phyloP scores from a whole-genome alignment of 2,888 invertebrate species.

The Ceratothoa steindachneri region DNA sequence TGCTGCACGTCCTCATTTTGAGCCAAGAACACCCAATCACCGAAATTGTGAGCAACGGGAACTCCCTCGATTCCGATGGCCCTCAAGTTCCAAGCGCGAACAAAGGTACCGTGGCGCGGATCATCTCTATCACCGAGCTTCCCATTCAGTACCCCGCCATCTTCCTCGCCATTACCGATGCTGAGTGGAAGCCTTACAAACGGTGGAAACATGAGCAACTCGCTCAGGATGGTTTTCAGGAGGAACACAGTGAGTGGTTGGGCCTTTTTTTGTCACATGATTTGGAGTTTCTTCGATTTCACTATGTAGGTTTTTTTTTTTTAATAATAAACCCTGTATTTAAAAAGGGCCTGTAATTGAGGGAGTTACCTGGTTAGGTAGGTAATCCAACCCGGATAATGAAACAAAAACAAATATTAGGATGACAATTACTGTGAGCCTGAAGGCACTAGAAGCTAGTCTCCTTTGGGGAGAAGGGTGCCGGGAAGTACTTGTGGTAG shows the following conservation, averaged over 20 bases:
- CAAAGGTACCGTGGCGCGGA: conserved; percentile 20
- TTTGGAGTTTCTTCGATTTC: background rate
- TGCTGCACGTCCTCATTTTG: conserved; percentile 35
- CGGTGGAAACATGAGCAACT: conserved; percentile 48
- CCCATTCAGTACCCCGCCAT: conserved; percentile 79
- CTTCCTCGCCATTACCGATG: conserved; percentile 81
- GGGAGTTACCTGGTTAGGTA: no score
- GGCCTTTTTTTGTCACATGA: background rate
- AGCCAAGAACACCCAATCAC: conserved; percentile 19
- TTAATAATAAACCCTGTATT: no score
- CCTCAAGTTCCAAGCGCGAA: background rate
- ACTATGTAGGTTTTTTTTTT: no score
- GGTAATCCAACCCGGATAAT: no score
- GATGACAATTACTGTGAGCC: no score
- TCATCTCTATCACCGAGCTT: conserved; percentile 70
- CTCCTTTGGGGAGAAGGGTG: no score
- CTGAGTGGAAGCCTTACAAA: conserved; percentile 54
- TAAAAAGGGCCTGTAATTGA: no score
- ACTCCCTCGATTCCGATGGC: background rate
- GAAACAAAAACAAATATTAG: no score
- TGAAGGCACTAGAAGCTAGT: no score
- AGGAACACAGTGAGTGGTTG: background rate
- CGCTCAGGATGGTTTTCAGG: background rate
- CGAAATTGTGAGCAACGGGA: background rate
- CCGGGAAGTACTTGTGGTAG: no score